Base-by-base conservation (phyloP, 2,113 vertebrate species). In the Vidua chalybeata region DNA sequence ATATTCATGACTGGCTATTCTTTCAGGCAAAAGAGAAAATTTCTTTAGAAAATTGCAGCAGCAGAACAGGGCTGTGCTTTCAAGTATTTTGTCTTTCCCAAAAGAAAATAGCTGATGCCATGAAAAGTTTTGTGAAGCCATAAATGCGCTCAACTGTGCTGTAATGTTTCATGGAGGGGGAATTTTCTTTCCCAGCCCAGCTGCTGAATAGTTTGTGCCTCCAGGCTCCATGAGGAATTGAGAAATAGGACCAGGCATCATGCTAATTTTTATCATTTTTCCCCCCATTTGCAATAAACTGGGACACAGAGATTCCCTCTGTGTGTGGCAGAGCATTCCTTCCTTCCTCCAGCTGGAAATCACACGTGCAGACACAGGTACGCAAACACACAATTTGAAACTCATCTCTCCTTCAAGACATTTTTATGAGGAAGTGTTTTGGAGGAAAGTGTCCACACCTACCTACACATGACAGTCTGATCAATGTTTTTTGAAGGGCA, bases 101-200 rank as follows among this genome's bases (percentile, higher is more conserved):
- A 81, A 90, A 94, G 93, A 93, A 97, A 97, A 97, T 84, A 97
- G 91, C 94, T 94, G 93, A 94, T 93, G 75, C 89, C 85, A 93
- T 90, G 63, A 95, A 97, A 96, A 97, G 82, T 93, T 93, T 78
- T 93, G 81, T 95, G 76, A 48, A 90, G 62, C 76, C 2, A 9
- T 84, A 94, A 93, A 94, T 88, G 93, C 51, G 10, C 49, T 90
- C 82, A 74, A 94, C 81, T 93, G 49, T 77, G 90, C 90, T 92
- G 67, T 92, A 93, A 94, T 89, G 75, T 92, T 95, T 93, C 80
- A 89, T 54, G 72, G 81, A 92, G 77, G 56, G 94, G 90, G 88
- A 89, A 93, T 96, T 95, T 95, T 82, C 78, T 84, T 92, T 92
- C 91, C 93, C 92, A 87, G 87, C 76, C 89, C 93, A 94, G 91